Percentiles rank a stretch among this genome's conserved stretches.
These are phyloP conservation scores for Hofmannophila pseudospretella DNA, from an alignment of 2,888 invertebrate genomes.

Conservation along the genomic window DNA sequence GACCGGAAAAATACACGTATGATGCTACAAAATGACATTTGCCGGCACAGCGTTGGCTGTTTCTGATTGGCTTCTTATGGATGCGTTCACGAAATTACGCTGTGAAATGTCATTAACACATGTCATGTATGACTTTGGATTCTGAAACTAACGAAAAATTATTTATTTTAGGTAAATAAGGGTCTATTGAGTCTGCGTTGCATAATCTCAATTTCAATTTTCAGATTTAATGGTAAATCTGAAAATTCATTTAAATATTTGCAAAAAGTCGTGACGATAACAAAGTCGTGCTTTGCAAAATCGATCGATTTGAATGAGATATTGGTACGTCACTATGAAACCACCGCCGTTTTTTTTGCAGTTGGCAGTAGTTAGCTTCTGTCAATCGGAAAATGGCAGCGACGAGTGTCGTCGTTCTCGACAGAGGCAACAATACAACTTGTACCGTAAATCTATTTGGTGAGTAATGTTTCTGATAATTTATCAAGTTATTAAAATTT, in stretches of 20 bases:
- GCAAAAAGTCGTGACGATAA: too few relatives aligned
- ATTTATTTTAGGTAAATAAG: too few relatives aligned
- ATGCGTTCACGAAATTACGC: constrained; percentile 44
- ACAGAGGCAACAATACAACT: constrained; percentile 97
- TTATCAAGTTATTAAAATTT: constrained; percentile 12
- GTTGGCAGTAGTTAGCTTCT: constrained; percentile 46
- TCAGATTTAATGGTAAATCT: too few relatives aligned
- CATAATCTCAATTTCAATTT: too few relatives aligned
- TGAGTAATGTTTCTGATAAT: constrained; percentile 69
- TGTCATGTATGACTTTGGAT: too few relatives aligned
- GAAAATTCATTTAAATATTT: too few relatives aligned
- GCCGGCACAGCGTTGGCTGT: constrained; percentile 71
- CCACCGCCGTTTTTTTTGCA: constrained; percentile 27
- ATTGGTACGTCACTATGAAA: constrained; percentile 6
- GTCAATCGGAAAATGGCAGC: constrained; percentile 84
- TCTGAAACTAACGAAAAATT: too few relatives aligned
- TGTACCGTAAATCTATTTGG: constrained; percentile 98
- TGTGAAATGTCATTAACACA: too few relatives aligned
- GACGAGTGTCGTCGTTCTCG: constrained; percentile 96
- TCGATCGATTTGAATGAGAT: constrained; percentile 13
- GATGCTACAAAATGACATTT: constrained; percentile 64
- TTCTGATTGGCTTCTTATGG: constrained; percentile 57
- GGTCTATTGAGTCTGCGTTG: too few relatives aligned
- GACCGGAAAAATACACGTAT: constrained; percentile 77
- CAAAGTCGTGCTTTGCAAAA: too few relatives aligned